A percentile compares a stretch with the other conserved stretches of the same genome.
Evolutionary conservation across 2,888 invertebrate species (phyloP).

Genomic region (Harpagoxenus sublaevis): DNA sequence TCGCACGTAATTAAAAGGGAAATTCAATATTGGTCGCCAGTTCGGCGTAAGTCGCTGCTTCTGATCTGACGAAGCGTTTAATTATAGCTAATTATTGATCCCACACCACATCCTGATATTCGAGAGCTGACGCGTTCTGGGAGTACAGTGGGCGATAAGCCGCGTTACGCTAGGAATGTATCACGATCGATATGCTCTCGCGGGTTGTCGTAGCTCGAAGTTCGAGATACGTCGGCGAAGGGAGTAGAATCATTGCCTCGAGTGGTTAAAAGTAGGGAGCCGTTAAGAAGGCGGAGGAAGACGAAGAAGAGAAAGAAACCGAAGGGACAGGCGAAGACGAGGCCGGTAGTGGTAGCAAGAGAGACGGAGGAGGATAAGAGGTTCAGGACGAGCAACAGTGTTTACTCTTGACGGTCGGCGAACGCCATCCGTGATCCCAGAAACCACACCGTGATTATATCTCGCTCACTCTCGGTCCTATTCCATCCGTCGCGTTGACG

Average conservation of each 20-base stretch:
- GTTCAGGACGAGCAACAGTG: slow-evolving; percentile 74
- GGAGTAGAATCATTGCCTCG: slow-evolving; percentile 69
- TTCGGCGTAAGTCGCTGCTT: not conserved
- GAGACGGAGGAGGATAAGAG: slow-evolving; percentile 56
- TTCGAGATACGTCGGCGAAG: slow-evolving; percentile 18
- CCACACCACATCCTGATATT: not conserved
- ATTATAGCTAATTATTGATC: slow-evolving; percentile 9
- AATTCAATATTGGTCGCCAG: not conserved
- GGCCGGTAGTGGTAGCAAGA: not conserved
- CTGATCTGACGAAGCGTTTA: not conserved
- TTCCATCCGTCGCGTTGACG: slow-evolving; percentile 3
- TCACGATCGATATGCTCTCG: slow-evolving; percentile 23
- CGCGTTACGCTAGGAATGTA: slow-evolving; percentile 4
- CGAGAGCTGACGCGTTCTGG: not conserved
- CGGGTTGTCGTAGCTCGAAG: not conserved
- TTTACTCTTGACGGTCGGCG: slow-evolving; percentile 73
- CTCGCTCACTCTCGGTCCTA: slow-evolving; percentile 19
- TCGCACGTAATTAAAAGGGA: not conserved
- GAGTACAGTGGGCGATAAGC: not conserved
- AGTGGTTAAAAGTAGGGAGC: slow-evolving; percentile 71
- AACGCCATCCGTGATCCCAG: slow-evolving; percentile 77
- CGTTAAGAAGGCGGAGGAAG: slow-evolving; percentile 56
- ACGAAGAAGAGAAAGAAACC: slow-evolving; percentile 37
- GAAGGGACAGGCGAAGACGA: not conserved
- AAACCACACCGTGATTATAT: slow-evolving; percentile 76